Base-by-base conservation (phyloP, 2,888 invertebrate genomes). In the Cataglyphis cursor region DNA sequence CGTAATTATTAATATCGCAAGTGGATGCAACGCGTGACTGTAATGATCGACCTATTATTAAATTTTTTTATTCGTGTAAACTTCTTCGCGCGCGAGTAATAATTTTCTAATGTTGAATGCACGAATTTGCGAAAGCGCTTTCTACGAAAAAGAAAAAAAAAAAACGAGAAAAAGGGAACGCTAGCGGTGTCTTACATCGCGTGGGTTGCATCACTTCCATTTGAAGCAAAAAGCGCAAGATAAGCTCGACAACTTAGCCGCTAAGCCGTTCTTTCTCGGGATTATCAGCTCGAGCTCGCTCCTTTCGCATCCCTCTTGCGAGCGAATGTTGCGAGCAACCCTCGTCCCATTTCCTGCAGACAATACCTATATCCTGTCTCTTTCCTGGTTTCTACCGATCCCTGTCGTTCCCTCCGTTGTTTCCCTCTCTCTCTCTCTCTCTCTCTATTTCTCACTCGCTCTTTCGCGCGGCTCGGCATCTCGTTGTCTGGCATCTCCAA, bases 301-400 rank as follows among this genome's bases (percentile, higher is more conserved):
- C 86, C 82, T 80, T 84, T 64, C 81, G 73, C 84, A 68, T 80
- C 84, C 74, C 35, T 44, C 83, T 72, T 86, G 83, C 86, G 87
- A 85, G 86, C 87, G 88, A 87, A 85, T 73, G 76, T 57, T 78
- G 24, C 62, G 24, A 59, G 65, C 84, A 64, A 85, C 84, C 87
- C 84, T 88, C 90, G 90, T 91, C 86, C 91, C 88, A 90, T 92
- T 91, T 92, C 89, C 92, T 85, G 84, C 87, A 91, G 90, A 92
- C 92, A 92, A 93, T 91, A 80, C 90, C 85, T 75, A 85, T 78
- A 51, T 75, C 81, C 73, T 78, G 57, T 48, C 76, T 73, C 86
- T 65, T 78, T 61, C 78, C 64, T 9, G 18, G 68, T 72, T n/a
- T 44, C 35, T 28, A 2, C 48, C 62, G 59, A 51, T 65, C 85